A percentile compares a stretch with the other conserved stretches of the same genome.
Conservation (phyloP, 2,797 vertebrate species). For the Paguma larvata region DNA sequence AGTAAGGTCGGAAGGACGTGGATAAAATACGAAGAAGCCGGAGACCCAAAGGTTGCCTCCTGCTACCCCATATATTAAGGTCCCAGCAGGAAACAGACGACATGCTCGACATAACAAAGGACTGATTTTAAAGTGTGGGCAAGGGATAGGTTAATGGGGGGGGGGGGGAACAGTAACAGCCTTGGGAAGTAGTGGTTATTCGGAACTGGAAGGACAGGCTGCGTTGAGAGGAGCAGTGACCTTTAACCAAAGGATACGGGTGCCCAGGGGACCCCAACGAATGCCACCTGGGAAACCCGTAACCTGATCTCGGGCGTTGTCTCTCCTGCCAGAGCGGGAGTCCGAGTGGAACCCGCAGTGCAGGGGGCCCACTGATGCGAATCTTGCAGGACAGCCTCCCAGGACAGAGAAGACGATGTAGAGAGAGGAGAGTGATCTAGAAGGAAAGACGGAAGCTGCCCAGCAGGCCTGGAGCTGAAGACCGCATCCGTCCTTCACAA, state of each 20-base stretch:
- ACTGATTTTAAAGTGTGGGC: not conserved
- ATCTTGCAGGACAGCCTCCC: not conserved
- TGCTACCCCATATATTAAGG: not conserved
- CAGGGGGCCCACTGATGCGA: not conserved
- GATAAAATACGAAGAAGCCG: constrained; percentile 12
- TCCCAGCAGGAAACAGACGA: not conserved
- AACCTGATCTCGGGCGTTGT: not conserved
- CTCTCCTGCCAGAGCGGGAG: not conserved
- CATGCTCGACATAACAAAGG: constrained; percentile 47
- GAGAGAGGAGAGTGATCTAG: not conserved
- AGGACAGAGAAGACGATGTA: not conserved
- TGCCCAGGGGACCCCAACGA: not conserved
- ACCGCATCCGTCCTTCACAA: not conserved
- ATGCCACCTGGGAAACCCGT: not conserved
- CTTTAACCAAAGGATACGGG: not conserved
- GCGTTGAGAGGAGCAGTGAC: not conserved
- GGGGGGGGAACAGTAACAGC: not conserved
- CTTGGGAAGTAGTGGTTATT: not conserved
- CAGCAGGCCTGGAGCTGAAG: not conserved
- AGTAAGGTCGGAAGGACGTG: not conserved
- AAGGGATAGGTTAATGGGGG: not conserved
- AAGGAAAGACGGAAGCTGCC: not conserved
- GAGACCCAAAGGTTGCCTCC: not conserved
- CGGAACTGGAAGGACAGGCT: not conserved
- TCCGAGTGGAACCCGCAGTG: not conserved